Evolutionary conservation across 2,888 invertebrate genomes (phyloP), one percentile per base, ranked within the genome.

Genomic region (Leptinotarsa rubiginosa): DNA sequence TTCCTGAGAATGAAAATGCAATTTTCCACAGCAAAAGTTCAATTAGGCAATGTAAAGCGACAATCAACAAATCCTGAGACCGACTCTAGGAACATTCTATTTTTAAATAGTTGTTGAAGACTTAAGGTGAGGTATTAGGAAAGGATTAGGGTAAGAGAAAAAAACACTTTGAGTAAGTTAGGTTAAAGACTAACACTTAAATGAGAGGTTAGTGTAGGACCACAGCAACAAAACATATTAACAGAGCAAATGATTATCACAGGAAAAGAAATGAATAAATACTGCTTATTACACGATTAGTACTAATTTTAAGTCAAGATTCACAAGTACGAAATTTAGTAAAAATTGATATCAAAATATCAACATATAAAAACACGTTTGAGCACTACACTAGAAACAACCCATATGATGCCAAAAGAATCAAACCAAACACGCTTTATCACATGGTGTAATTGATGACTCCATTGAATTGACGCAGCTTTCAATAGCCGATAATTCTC

Each of bases 231-330:
- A 41, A 62, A 62, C n/a, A n/a, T 62, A 31, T 16, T 15, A 31
- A 22, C 25, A 62, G 41, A 62, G 62, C 25, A 62, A 62, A 62
- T 41, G 5, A 41, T 16, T 62, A 62, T 62, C 62, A 62, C 62
- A 62, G 62, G 31, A 62, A 62, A 62, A 62, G 31, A n/a, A 41
- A 41, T 41, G 31, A 62, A 62, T 62, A n/a, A 62, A 62, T 62
- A 62, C 62, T 62, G 56, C 20, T 56, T 20, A 56, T 56, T 56
- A 22, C 15, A 13, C 10, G 56, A 56, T 56, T 56, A 56, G 56
- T 56, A 56, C 20, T 56, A 56, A 56, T 22, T 56, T 3, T 12
- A 41, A 41, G 41, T 41, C 10, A 22, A 56, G 15, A 22, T 22
- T 56, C 56, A 56, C 56, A 56, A 20, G 20, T 22, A 56, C 4